Evolutionary conservation across 2,888 invertebrate genomes (phyloP), one percentile per base, ranked within the genome.

Genomic region (Cosmia trapezina): DNA sequence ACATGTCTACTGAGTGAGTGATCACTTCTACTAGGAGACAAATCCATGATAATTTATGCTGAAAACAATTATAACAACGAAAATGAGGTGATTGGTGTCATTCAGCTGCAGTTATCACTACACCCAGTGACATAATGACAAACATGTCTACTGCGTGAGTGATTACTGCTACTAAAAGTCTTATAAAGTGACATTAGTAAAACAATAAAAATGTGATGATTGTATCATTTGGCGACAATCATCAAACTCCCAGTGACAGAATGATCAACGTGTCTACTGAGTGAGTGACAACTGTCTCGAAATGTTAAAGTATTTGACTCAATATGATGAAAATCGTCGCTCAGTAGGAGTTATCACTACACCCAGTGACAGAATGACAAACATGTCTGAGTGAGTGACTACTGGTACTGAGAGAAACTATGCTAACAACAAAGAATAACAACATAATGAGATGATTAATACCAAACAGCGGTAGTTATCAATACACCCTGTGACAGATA

Each of bases 231-330:
- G 4, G 41, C 6, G 33, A 49, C 37, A 87, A 73, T 84, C 69
- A 84, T 88, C 84, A 87, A 73, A 65, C 73, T 73, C 87, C 88
- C 88, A 89, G 89, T 89, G 89, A 88, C 87, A 87, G 83, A 69
- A 69, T 83, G 33, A 63, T 9, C 56, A 53, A 53, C 53, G 22
- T 53, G 22, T 22, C 53, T 28, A 54, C 53, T 14, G n/a, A 51
- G 80, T 53, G 61, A 70, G 49, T 84, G 81, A 85, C 51, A 11
- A 51, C 1, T 75, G 41, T 37, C 53, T 53, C 62, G n/a, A 49
- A 79, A 62, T 57, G 51, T 70, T 70, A 56, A 28, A n/a, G 0
- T 1, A n/a, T 41, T 22, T 8, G 1, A 41, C 17, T 19, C 9
- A 0, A 45, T 37, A 9, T 37, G 14, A 57, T 14, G 45, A 64